Evolutionary conservation across 1,140 invertebrate species (phyloP).

Genomic region (Tetragnatha versicolor): DNA sequence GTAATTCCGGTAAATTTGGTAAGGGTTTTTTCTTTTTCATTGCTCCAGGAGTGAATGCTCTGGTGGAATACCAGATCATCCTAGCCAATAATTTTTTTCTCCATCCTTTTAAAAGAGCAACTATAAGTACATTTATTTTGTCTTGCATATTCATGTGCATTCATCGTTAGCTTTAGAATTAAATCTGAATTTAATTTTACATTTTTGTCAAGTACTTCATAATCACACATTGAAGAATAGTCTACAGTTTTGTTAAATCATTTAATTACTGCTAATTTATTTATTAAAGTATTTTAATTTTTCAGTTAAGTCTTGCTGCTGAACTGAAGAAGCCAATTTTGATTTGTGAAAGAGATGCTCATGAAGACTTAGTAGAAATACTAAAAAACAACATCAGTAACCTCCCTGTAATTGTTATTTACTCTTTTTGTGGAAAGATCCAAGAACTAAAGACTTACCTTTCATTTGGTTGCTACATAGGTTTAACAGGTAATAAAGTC

Average conservation of each 20-base stretch:
- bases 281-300: conserved; percentile 43
- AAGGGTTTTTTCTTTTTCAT: too few relatives aligned
- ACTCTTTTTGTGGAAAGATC: conserved; percentile 90
- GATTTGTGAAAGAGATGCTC: conserved; percentile 89
- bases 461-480: conserved; percentile 86
- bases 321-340: conserved; percentile 87
- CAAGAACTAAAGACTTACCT: conserved; percentile 85
- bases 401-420: conserved; percentile 76
- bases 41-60: too few relatives aligned
- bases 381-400: conserved; percentile 58
- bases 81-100: too few relatives aligned
- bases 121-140: too few relatives aligned
- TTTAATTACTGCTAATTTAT: neutral
- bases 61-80: too few relatives aligned
- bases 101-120: too few relatives aligned
- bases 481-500: conserved; percentile 81
- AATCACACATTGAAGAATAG: too few relatives aligned
- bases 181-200: too few relatives aligned
- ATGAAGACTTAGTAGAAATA: conserved; percentile 75
- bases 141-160: too few relatives aligned
- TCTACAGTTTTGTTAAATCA: conserved; percentile 42
- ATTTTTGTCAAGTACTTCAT: too few relatives aligned
- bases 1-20: too few relatives aligned
- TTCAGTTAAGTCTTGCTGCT: conserved; percentile 82
- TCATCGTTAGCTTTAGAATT: too few relatives aligned